phyloP scores from a whole-genome alignment of 1,140 invertebrate species.

The Idris sp. region DNA sequence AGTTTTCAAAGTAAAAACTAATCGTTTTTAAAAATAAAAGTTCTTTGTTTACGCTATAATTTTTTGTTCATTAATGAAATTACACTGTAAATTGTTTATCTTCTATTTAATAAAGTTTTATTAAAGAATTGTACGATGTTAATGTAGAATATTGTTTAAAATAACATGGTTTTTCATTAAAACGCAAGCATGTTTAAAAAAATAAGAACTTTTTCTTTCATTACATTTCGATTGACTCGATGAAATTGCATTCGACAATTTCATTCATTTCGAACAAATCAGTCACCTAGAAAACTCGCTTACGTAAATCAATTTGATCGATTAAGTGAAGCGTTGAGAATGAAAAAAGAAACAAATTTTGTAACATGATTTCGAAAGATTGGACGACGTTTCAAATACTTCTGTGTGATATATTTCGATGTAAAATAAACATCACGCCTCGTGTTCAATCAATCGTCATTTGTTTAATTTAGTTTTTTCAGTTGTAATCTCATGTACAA shows the following conservation, averaged over 20 bases:
- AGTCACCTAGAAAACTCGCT: conserved; percentile 34
- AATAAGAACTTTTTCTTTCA: conserved; percentile 34
- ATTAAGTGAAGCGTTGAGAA: conserved; percentile 30
- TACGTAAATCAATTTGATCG: conserved; percentile 45
- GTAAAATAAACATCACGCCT: conserved; percentile 17
- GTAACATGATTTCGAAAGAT: conserved; percentile 32
- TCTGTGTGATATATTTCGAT: conserved; percentile 18
- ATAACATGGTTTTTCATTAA: conserved; percentile 42
- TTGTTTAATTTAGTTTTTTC: background rate
- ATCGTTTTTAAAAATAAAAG: too few species aligned
- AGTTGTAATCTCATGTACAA: too few species aligned
- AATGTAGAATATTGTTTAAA: too few species aligned
- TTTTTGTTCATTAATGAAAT: too few species aligned
- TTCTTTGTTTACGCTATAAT: too few species aligned
- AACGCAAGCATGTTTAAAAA: conserved; percentile 40
- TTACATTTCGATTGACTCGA: conserved; percentile 27
- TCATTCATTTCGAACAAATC: conserved; percentile 45
- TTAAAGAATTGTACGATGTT: conserved; percentile 20
- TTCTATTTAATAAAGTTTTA: background rate
- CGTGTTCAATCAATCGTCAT: background rate
- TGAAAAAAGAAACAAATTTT: conserved; percentile 27
- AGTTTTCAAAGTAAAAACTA: too few species aligned
- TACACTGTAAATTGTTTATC: too few species aligned
- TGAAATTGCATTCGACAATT: conserved; percentile 39
- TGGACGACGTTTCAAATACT: conserved; percentile 15